These are phyloP conservation scores for Eleginops maclovinus DNA, from an alignment of 2,113 vertebrate species.

Conservation along the genomic window DNA sequence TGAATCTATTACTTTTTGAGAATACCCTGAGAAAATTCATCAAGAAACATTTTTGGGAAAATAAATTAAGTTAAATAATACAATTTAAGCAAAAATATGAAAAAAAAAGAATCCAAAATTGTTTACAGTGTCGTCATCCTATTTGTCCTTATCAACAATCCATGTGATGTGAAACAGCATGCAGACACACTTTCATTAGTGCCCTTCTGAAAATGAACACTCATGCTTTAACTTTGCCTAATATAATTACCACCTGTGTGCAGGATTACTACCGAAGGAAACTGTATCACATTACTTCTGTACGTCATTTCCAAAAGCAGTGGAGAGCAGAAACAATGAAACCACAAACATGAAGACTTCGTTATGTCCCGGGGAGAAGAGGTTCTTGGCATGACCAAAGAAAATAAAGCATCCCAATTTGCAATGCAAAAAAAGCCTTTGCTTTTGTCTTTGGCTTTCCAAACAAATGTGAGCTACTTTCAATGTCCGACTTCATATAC, in stretches of 20 bases:
- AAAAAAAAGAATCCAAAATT: not conserved
- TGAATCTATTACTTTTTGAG: too few relatives aligned
- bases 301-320: slow-evolving; percentile 9
- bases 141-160: not conserved
- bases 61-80: too few relatives aligned
- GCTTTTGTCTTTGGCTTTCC: slow-evolving; percentile 39
- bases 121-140: not conserved
- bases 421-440: slow-evolving; percentile 82
- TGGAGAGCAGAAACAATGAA: not conserved
- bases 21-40: not conserved
- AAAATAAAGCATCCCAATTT: slow-evolving; percentile 66
- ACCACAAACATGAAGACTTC: slow-evolving; percentile 8
- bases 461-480: slow-evolving; percentile 75
- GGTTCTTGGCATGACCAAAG: slow-evolving; percentile 55
- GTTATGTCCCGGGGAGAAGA: slow-evolving; percentile 20
- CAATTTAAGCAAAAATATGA: not conserved
- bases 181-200: slow-evolving; percentile 5
- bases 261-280: too few relatives aligned
- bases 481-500: slow-evolving; percentile 61
- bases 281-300: slow-evolving; percentile 3
- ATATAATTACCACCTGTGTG: slow-evolving; percentile 68
- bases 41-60: not conserved
- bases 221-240: slow-evolving; percentile 18
- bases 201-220: slow-evolving; percentile 39
- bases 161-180: not conserved